Evolutionary conservation across 2,113 vertebrate genomes (phyloP), one percentile per base, ranked within the genome.

Genomic region (Trematomus loennbergii): DNA sequence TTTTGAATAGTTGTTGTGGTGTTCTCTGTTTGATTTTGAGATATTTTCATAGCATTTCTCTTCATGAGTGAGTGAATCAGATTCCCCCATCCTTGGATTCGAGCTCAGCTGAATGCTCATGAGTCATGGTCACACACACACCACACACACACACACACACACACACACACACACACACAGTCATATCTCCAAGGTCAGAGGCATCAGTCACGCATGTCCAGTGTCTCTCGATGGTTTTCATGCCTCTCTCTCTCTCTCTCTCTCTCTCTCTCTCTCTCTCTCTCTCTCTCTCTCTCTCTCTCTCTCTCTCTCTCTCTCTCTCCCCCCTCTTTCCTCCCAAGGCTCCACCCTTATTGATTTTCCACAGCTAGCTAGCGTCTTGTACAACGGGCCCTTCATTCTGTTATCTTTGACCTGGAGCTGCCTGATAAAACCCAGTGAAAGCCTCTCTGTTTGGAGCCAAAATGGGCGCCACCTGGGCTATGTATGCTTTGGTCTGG

Each of bases 321-420:
- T 59, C 50, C 3, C 45, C 52, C 46, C 22, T 71, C 52, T 60
- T 5, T 73, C 59, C 3, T 78, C 72, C 69, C 70, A 60, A 71
- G 53, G 52, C 80, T 78, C 79, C 81, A 29, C 74, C 78, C 68
- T 76, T 80, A 89, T 92, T 90, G 85, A 91, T 91, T 91, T 88
- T 83, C 68, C 72, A 65, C 79, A 78, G 79, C 58, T 40, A 46
- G 64, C 75, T 74, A 22, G 72, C 72, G 55, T 87, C 71, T 74
- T 12, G 5, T 68, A 85, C 79, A 90, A 81, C 57, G 18, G 36
- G 52, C 71, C 73, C 78, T 92, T 89, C 85, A 82, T 86, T 55
- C 75, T 73, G n/a, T 87, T 89, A 89, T 90, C 85, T 75, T 25
- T 88, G 90, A 83, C 83, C 81, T 85, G 81, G 67, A 87, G 63